Conservation (phyloP, 2,797 vertebrate genomes). For the Thaleichthys pacificus region DNA sequence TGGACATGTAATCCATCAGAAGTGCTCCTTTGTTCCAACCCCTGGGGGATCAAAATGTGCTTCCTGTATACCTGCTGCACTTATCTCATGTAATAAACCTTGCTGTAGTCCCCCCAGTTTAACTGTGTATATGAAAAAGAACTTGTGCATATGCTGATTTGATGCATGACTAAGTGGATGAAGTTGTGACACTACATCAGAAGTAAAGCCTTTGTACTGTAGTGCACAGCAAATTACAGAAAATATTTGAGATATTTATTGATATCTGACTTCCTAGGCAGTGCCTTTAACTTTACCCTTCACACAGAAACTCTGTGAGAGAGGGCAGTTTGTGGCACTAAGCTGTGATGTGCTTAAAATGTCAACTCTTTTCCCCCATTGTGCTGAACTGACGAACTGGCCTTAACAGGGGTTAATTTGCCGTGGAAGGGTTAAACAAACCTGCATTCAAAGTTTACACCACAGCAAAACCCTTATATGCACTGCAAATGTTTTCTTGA, state of each 20-base stretch:
- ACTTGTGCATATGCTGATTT: not conserved
- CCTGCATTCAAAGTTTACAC: slow-evolving; percentile 55
- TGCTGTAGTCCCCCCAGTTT: slow-evolving; percentile 10
- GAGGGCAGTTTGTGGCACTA: slow-evolving; percentile 32
- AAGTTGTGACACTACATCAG: not conserved
- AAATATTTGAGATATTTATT: not conserved
- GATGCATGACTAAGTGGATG: not conserved
- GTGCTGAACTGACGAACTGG: slow-evolving; percentile 61
- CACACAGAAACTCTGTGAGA: slow-evolving; percentile 10
- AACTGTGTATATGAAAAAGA: slow-evolving; percentile 10
- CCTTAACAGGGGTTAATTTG: slow-evolving; percentile 76
- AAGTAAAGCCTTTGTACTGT: not conserved
- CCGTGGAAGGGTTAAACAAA: slow-evolving; percentile 74
- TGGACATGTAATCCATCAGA: slow-evolving; percentile 54
- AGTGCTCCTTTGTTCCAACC: slow-evolving; percentile 34
- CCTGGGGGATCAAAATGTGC: slow-evolving; percentile 37
- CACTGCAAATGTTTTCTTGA: slow-evolving; percentile 4
- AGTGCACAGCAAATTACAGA: not conserved
- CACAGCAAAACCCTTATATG: slow-evolving; percentile 8
- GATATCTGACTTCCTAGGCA: not conserved
- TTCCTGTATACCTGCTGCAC: slow-evolving; percentile 48
- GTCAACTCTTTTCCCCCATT: slow-evolving; percentile 50
- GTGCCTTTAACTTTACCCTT: not conserved
- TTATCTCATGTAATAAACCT: slow-evolving; percentile 41
- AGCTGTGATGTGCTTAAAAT: slow-evolving; percentile 47